These are phyloP conservation scores for Drosophila kokeensis DNA, from an alignment of 2,888 invertebrate species.

Conservation along the genomic window DNA sequence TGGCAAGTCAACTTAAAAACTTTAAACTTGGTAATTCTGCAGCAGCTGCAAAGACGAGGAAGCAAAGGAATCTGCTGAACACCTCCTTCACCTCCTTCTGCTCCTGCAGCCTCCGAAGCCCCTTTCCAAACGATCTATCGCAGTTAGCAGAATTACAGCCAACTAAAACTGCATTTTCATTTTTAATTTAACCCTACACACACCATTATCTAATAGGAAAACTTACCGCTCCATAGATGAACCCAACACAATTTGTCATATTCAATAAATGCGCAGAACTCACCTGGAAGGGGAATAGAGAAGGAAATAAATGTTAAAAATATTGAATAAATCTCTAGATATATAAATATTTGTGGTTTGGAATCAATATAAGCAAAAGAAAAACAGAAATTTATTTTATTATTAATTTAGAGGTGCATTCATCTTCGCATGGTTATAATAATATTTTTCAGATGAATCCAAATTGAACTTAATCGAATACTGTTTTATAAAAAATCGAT, in stretches of 20 bases:
- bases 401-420: not conserved
- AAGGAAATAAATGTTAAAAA: constrained; percentile 27
- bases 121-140: not conserved
- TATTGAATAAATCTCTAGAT: not conserved
- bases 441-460: not conserved
- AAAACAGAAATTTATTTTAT: not conserved
- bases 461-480: not conserved
- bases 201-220: not conserved
- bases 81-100: not conserved
- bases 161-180: not conserved
- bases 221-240: constrained; percentile 28
- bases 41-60: not conserved
- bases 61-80: no score
- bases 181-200: not conserved
- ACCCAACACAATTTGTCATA: constrained; percentile 7
- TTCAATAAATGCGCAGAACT: constrained; percentile 28
- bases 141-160: not conserved
- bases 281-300: constrained; percentile 54
- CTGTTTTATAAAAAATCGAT: no score
- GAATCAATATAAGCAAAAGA: no score
- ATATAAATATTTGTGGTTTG: not conserved
- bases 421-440: no score
- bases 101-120: not conserved
- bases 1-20: not conserved
- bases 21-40: not conserved